Evolutionary conservation across 2,113 vertebrate species (phyloP), one percentile per base, ranked within the genome.

Genomic region (Alectura lathami): DNA sequence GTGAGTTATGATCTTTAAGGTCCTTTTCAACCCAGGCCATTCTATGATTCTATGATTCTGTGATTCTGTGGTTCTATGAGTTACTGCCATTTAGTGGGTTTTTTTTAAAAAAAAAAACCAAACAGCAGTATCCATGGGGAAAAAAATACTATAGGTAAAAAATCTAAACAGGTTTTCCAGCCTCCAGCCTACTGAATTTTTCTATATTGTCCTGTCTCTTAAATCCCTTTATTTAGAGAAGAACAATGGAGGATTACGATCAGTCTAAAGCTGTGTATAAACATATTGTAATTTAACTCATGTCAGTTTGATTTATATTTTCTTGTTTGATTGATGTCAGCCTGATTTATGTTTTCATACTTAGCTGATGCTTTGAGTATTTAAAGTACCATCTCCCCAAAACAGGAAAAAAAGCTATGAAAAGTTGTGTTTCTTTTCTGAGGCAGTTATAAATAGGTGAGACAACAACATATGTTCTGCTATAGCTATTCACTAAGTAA

Each of bases 231-330:
- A 47, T 57, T 82, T 36, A 32, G 48, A 10, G 62, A 81, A 77
- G 26, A 70, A 50, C 2, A 16, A 3, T 26, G 43, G 51, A 69
- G 60, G 63, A 83, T 67, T 68, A 63, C 13, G 66, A 64, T 73
- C 54, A 78, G 24, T 59, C 36, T 51, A 67, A 85, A 53, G 11
- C 17, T 67, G 26, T 30, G 42, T 54, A 7, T 57, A 20, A 42
- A 53, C 47, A 10, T 74, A 80, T 26, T 66, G 11, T 72, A 76
- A 88, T 92, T 80, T 83, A 86, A 88, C 7, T 68, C 34, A 83
- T 27, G 30, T 73, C 67, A 68, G 26, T 76, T 88, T 92, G 88
- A 86, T 86, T 86, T 90, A 83, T 80, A 36, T 73, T 88, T 88
- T 73, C 30, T 18, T 56, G 43, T 88, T 77, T 73, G 67, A 62